Evolutionary conservation across 1,140 invertebrate genomes (phyloP), one percentile per base, ranked within the genome.

Genomic region (Asbolus verrucosus): DNA sequence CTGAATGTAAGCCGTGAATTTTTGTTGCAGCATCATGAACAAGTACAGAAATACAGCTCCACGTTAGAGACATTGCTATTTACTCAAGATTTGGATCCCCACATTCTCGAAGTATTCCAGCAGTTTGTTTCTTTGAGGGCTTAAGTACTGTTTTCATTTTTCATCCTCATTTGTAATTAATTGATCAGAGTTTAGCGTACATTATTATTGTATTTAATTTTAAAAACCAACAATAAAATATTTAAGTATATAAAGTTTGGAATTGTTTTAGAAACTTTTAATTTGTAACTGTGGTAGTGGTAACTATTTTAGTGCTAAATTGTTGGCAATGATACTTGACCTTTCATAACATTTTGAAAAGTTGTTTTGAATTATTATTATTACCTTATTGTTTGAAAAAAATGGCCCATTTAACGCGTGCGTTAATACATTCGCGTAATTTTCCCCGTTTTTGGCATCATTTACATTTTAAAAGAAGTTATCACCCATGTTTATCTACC

Each of bases 71-170:
- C 93, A 0, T 84, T 99, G 19, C 86, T 99, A 5, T 99, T 99
- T 82, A 98, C 97, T 0, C 93, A 94, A 78, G 96, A 98, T 82
- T 86, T 98, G 78, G 97, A 99, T 82, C 90, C 93, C 9, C 95
- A 98, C 80, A 98, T 99, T 78, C 84, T 98, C 43, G 95, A 97
- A 81, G 92, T 98, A 18, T 99, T 98, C 85, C 95, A 98, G 80
- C 96, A 99, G 82, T 99, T 99, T 82, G 90, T 96, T 69, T 91
- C 92, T 19, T 82, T 96, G 6, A 68, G 71, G 50, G 73, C 69
- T 31, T 31, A 61, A 61, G 8, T 27, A 43, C n/a, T n/a, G n/a
- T 43, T 43, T 54, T 54, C 27, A 27, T 54, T 24, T 27, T 54
- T n/a, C 11, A 27, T 54, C 5, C 9, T 24, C 19, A 13, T 27